Conservation (phyloP, 2,797 vertebrate genomes). For the Mallotus villosus region DNA sequence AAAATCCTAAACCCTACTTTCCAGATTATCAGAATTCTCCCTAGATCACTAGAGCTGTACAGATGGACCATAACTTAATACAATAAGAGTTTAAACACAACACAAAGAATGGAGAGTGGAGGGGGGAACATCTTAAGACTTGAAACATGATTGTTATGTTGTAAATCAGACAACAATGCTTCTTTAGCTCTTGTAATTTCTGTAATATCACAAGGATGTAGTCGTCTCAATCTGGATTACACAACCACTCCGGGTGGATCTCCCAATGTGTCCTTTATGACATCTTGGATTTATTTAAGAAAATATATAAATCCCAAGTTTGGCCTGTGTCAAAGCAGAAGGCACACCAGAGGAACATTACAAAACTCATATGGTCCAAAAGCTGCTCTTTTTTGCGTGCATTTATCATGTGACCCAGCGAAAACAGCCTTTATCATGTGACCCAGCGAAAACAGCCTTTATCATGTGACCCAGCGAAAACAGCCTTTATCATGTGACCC, state of each 20-base stretch:
- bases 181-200: background rate
- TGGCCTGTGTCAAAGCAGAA: background rate
- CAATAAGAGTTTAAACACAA: constrained; percentile 6
- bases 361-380: background rate
- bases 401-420: background rate
- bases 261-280: background rate
- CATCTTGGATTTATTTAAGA: constrained; percentile 1
- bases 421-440: background rate
- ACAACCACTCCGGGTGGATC: background rate
- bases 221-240: constrained; percentile 6
- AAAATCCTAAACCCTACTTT: constrained; percentile 10
- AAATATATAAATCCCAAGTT: background rate
- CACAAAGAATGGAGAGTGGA: background rate
- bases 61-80: background rate
- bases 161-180: background rate
- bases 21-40: background rate
- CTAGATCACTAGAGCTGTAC: background rate
- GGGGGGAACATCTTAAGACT: background rate
- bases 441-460: background rate
- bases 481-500: background rate
- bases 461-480: background rate
- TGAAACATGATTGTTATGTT: background rate
- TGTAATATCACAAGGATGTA: constrained; percentile 13
- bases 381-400: background rate
- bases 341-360: constrained; percentile 3